Base-by-base conservation (phyloP, 2,113 vertebrate species). In the Chunga burmeisteri region DNA sequence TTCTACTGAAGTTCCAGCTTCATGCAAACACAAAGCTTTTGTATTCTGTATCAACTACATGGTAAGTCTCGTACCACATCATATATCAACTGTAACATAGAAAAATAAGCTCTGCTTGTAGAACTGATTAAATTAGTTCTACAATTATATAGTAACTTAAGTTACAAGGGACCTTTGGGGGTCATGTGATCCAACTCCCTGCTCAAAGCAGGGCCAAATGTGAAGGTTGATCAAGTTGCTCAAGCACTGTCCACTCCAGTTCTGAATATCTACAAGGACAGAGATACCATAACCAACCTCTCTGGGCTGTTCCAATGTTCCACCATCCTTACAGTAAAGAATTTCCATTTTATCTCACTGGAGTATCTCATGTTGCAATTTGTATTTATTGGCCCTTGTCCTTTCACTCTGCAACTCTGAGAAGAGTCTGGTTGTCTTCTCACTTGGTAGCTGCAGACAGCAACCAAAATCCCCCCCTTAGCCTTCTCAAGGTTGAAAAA, bases 71-170 rank as follows among this genome's bases (percentile, higher is more conserved):
- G 85, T 38, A 87, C 8, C 7, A 52, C 10, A 47, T 13, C 8
- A 61, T 10, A 1, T 3, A 65, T 55, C 36, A 79, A 44, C 7
- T 0, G 0, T 34, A 85, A 53, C 3, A 87, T 2, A 68, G 0
- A 67, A 86, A 80, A 72, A 27, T 40, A 50, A 58, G 2, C 29
- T 42, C 59, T 82, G 34, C n/a, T 34, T 86, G 14, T 77, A 23
- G 13, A 77, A 52, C 9, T 52, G 13, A 88, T 34, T 29, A n/a
- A 55, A 77, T 23, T 56, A 46, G 8, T 53, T 34, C 22, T 66
- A 52, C 6, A 66, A 16, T 23, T 80, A n/a, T 1, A 73, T 25
- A 77, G 40, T 5, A 73, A 79, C 9, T 11, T 14, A 79, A 79
- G 16, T 38, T 85, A 32, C 63, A 55, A 86, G n/a, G 18, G 40